A percentile compares a stretch with the other conserved stretches of the same genome.
phyloP scores from a whole-genome alignment of 2,888 invertebrate species.

The Mesopsocus fuscifrons region DNA sequence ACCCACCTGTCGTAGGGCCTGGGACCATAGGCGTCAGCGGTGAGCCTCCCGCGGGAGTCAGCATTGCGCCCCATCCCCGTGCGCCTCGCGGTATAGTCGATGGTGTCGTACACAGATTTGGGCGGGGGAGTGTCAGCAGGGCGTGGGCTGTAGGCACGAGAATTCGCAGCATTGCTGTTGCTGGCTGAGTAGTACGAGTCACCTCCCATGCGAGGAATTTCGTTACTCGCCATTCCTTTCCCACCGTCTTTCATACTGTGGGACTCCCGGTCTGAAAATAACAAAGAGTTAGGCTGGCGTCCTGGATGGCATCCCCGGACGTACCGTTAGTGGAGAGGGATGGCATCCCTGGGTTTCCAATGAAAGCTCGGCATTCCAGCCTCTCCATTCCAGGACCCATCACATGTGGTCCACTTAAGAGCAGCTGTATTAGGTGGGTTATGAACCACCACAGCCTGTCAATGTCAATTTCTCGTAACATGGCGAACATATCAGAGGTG shows the following conservation, averaged over 20 bases:
- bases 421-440: no score
- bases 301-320: no score
- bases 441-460: neutral
- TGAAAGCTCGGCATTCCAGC: neutral
- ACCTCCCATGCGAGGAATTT: neutral
- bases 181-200: conserved; percentile 3
- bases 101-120: conserved; percentile 6
- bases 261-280: conserved; percentile 1
- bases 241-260: conserved; percentile 5
- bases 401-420: neutral
- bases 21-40: neutral
- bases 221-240: neutral
- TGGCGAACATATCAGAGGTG: neutral
- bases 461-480: neutral
- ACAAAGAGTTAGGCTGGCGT: no score
- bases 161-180: neutral
- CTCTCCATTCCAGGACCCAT: neutral
- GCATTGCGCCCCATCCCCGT: neutral
- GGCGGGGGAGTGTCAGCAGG: conserved; percentile 4
- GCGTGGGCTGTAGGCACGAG: conserved; percentile 2
- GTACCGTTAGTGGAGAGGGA: no score
- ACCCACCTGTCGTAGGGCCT: neutral
- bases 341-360: no score
- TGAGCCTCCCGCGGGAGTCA: neutral
- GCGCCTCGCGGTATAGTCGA: neutral